phyloP scores from a whole-genome alignment of 2,888 invertebrate species.

The Cerceris rybyensis region DNA sequence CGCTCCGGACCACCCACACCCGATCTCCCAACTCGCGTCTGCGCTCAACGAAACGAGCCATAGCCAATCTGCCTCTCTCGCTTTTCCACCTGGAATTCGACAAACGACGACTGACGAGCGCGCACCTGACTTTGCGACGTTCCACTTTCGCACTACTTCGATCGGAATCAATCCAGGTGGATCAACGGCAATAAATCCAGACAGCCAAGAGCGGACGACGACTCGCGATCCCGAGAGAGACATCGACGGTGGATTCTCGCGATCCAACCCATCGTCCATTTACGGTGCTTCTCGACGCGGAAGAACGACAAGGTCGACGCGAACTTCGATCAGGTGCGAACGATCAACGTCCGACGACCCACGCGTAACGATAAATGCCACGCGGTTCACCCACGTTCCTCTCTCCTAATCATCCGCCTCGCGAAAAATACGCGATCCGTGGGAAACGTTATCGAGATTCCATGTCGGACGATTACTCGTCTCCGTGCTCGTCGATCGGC shows the following conservation, averaged over 20 bases:
- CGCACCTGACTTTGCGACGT: too few relatives aligned
- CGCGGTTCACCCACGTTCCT: not conserved
- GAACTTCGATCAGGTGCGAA: constrained; percentile 36
- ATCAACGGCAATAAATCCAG: too few relatives aligned
- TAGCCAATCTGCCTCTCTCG: constrained; percentile 33
- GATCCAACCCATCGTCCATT: not conserved
- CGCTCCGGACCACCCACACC: constrained; percentile 56
- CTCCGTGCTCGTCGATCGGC: constrained; percentile 17
- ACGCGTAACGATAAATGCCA: not conserved
- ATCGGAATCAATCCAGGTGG: too few relatives aligned
- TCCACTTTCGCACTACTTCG: too few relatives aligned
- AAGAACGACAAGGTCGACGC: constrained; percentile 53
- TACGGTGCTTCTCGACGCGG: constrained; percentile 41
- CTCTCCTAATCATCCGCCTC: constrained; percentile 42
- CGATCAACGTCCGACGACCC: constrained; percentile 21
- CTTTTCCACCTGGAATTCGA: constrained; percentile 1
- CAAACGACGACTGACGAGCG: not conserved
- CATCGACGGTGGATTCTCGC: not conserved
- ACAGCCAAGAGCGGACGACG: not conserved
- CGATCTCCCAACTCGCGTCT: constrained; percentile 8
- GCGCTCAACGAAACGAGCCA: not conserved
- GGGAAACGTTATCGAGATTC: constrained; percentile 40
- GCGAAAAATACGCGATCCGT: constrained; percentile 41
- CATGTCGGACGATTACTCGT: constrained; percentile 27
- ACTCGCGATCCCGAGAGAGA: not conserved